Base-by-base conservation (phyloP, 2,888 invertebrate species). In the Ashinkailepas kermadecensis region DNA sequence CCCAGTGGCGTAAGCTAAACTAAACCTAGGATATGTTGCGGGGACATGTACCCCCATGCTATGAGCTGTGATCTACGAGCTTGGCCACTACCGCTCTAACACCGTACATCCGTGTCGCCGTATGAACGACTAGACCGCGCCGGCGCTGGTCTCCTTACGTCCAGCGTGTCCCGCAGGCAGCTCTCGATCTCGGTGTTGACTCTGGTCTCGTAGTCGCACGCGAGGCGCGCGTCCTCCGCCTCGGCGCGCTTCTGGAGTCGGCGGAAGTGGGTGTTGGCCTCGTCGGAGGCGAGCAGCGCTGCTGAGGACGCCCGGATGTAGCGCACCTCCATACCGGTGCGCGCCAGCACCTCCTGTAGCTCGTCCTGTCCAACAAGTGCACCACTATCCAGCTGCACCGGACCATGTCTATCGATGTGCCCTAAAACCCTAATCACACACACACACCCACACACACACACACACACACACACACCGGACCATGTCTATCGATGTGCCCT, bases 151-250 rank as follows among this genome's bases (percentile, higher is more conserved):
- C 39, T 39, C n/a, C 74, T 74, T 56, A 74, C 74, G 21, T 74
- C 74, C 21, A 74, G 74, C 9, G 74, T 1, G 74, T 74, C 74
- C 1, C 74, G 54, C 56, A 74, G 74, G 21, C 56, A 12, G 56
- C 74, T 74, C 54, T 74, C 74, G 56, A 74, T 74, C 56, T 74
- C 74, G 0, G 74, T 74, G 74, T 74, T 74, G 56, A 74, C 74
- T 8, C 74, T 13, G 10, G 74, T 74, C 74, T 74, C 74, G 74
- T 74, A 74, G 74, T 74, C 74, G 74, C 54, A 56, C 21, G 11
- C 9, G 39, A 56, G 11, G 54, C 74, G 74, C 18, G 74, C 74
- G 54, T 10, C 0, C 56, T 54, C 74, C 6, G 74, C 74, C 54
- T 74, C 10, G 21, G 21, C 3, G 18, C 56, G 74, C 3, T 21